Percentiles rank a stretch among this genome's conserved stretches.
These are phyloP conservation scores for Drosophila yakuba DNA, from an alignment of 1,140 invertebrate genomes.

Conservation along the genomic window DNA sequence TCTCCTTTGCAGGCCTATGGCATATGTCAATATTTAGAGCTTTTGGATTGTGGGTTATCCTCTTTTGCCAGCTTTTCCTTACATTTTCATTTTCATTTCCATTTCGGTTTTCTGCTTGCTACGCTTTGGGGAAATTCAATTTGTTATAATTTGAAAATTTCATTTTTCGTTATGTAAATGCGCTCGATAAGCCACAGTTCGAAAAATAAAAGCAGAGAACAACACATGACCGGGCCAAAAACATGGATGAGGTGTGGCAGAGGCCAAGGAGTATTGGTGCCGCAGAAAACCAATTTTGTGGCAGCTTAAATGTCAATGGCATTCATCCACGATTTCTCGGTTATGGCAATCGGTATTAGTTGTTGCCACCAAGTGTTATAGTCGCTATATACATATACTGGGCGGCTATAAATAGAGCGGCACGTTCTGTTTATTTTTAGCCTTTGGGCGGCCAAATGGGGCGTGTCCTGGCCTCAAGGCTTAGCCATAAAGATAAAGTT, in stretches of 20 bases:
- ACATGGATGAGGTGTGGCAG: conserved; percentile 20
- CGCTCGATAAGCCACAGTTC: conserved; percentile 52
- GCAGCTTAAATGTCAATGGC: conserved; percentile 77
- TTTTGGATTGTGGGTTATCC: conserved; percentile 5
- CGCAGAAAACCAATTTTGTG: conserved; percentile 75
- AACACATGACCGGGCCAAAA: conserved; percentile 33
- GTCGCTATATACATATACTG: conserved; percentile 43
- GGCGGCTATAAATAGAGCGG: conserved; percentile 67
- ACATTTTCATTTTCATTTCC: neutral
- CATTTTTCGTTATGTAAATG: conserved; percentile 78
- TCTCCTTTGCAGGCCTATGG: conserved; percentile 4
- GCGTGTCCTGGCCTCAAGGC: conserved; percentile 22
- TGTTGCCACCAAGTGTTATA: conserved; percentile 31
- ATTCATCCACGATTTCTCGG: conserved; percentile 42
- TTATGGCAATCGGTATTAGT: conserved; percentile 51
- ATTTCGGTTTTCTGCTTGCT: neutral
- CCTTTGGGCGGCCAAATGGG: conserved; percentile 19
- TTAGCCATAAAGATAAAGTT: conserved; percentile 70
- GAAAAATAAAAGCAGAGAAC: conserved; percentile 1
- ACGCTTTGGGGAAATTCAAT: conserved; percentile 65
- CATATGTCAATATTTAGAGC: conserved; percentile 55
- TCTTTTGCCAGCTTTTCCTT: neutral
- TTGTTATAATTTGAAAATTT: conserved; percentile 83
- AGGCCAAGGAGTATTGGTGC: conserved; percentile 17
- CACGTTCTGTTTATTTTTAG: conserved; percentile 72